Evolutionary conservation across 2,888 invertebrate genomes (phyloP).

Genomic region (Callinectes sapidus): DNA sequence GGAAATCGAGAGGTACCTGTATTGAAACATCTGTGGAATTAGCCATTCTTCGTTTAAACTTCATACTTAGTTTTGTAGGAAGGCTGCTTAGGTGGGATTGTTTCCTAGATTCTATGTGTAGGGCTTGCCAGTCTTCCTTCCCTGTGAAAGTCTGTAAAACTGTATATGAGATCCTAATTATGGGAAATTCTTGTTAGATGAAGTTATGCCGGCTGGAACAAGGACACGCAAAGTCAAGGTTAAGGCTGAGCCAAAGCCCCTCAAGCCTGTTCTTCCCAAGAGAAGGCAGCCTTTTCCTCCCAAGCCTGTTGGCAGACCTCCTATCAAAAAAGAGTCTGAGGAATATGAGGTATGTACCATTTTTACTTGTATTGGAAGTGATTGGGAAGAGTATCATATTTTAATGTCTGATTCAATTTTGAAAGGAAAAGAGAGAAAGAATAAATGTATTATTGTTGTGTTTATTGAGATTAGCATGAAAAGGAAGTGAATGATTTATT

Average conservation of each 20-base stretch:
- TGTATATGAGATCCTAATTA: background rate
- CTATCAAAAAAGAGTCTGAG: slow-evolving; percentile 29
- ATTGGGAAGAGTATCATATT: background rate
- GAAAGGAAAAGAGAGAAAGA: background rate
- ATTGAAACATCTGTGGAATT: no score
- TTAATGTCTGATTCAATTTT: background rate
- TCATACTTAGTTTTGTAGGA: no score
- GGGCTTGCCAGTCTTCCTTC: background rate
- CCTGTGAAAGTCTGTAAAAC: background rate
- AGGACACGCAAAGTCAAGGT: slow-evolving; percentile 53
- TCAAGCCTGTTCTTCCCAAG: slow-evolving; percentile 40
- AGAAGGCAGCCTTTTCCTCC: background rate
- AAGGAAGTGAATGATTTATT: background rate
- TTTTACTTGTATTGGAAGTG: background rate
- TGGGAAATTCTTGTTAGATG: slow-evolving; percentile 40
- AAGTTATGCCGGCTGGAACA: slow-evolving; percentile 65
- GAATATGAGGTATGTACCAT: slow-evolving; percentile 55
- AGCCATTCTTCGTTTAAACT: no score
- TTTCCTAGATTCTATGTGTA: background rate
- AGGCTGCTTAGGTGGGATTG: no score
- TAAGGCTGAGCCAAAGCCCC: slow-evolving; percentile 47
- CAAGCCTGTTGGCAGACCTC: background rate
- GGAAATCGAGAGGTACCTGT: no score
- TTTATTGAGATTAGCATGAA: background rate
- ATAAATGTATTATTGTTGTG: background rate